phyloP scores from a whole-genome alignment of 2,113 vertebrate genomes.

The Nerophis lumbriciformis region DNA sequence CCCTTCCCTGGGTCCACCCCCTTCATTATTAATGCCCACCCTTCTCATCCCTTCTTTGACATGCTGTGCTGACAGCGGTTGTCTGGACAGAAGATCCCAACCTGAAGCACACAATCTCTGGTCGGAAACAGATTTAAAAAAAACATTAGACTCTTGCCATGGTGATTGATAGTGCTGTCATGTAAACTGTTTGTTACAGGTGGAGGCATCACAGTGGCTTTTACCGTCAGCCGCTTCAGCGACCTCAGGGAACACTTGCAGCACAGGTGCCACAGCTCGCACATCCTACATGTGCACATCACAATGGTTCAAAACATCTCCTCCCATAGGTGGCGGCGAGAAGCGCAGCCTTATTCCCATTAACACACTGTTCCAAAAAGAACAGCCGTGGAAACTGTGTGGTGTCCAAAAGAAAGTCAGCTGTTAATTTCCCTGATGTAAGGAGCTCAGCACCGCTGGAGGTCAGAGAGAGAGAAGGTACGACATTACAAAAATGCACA shows the following conservation, averaged over 20 bases:
- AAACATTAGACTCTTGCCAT: too few relatives aligned
- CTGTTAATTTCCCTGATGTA: conserved; percentile 41
- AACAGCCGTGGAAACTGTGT: neutral
- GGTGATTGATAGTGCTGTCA: too few relatives aligned
- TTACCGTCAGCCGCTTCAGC: conserved; percentile 60
- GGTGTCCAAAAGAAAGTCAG: conserved; percentile 20
- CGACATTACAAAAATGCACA: neutral
- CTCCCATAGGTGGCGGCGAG: conserved; percentile 1
- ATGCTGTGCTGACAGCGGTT: conserved; percentile 35
- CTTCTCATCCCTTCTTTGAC: conserved; percentile 30
- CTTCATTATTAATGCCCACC: conserved; percentile 36
- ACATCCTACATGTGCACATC: neutral
- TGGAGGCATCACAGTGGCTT: conserved; percentile 64
- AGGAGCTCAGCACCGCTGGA: conserved; percentile 23
- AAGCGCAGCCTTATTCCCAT: too few relatives aligned
- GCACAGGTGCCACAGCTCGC: conserved; percentile 53
- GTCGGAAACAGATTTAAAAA: conserved; percentile 45
- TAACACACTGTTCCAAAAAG: conserved; percentile 5
- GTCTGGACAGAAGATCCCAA: conserved; percentile 36
- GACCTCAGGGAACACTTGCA: conserved; percentile 42
- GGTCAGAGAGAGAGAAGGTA: conserved; percentile 32
- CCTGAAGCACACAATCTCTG: conserved; percentile 63
- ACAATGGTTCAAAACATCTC: neutral
- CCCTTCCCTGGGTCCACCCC: conserved; percentile 21
- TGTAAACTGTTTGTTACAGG: conserved; percentile 51